Percentiles rank a stretch among this genome's conserved stretches.
These are phyloP conservation scores for Forbesichthys papilliferus DNA, from an alignment of 2,113 vertebrate species.

Conservation along the genomic window DNA sequence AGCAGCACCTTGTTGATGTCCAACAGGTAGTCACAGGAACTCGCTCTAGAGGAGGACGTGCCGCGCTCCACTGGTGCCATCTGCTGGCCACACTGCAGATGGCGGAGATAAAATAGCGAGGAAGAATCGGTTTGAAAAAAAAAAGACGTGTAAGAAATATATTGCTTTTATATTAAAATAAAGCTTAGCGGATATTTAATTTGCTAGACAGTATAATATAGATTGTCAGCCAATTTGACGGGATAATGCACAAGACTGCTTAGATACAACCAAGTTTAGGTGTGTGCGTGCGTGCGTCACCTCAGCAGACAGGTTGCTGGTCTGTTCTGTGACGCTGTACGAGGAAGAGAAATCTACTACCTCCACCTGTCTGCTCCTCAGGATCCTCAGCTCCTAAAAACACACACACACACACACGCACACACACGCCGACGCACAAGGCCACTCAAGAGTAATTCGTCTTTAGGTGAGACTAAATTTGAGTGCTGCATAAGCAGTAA, in stretches of 20 bases:
- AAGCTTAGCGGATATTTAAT: too few species aligned
- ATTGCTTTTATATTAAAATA: too few species aligned
- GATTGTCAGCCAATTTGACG: too few species aligned
- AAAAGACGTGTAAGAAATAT: not conserved
- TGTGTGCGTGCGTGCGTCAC: constrained; percentile 25
- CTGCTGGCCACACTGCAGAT: constrained; percentile 35
- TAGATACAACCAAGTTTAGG: too few species aligned
- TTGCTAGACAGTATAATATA: too few species aligned
- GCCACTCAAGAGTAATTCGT: not conserved
- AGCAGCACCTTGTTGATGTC: constrained; percentile 91
- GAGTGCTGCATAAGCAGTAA: too few species aligned
- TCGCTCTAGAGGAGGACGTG: constrained; percentile 41
- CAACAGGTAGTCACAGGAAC: constrained; percentile 84
- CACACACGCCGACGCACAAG: not conserved
- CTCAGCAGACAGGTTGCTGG: constrained; percentile 33
- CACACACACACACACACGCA: not conserved
- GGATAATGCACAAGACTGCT: too few species aligned
- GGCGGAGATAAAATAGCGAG: not conserved
- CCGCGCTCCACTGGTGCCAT: constrained; percentile 36
- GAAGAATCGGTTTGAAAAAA: not conserved
- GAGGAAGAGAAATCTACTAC: constrained; percentile 57
- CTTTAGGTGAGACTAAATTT: too few species aligned
- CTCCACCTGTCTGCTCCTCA: constrained; percentile 59
- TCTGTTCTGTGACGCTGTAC: constrained; percentile 72
- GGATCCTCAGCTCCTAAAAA: constrained; percentile 74